Evolutionary conservation across 2,888 invertebrate species (phyloP).

Genomic region (Cryptocephalus moraei): DNA sequence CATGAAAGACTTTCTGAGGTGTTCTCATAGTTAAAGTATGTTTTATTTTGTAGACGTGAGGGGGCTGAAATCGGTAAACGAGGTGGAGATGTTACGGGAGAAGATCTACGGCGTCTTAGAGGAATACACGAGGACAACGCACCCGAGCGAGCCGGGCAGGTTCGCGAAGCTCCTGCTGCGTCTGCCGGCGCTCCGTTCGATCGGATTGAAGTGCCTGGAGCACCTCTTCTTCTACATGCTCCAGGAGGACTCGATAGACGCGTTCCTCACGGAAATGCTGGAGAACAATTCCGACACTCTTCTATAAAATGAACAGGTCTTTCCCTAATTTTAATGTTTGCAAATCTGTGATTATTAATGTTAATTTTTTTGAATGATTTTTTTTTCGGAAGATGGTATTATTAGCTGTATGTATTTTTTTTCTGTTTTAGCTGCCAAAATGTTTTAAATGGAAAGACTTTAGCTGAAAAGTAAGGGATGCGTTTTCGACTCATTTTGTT

Average conservation of each 20-base stretch:
- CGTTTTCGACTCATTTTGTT: slow-evolving; percentile 3
- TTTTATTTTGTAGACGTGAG: slow-evolving; percentile 48
- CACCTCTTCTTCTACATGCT: slow-evolving; percentile 91
- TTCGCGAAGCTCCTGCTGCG: slow-evolving; percentile 90
- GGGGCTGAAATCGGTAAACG: slow-evolving; percentile 70
- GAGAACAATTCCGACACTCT: slow-evolving; percentile 41
- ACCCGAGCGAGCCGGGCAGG: slow-evolving; percentile 85
- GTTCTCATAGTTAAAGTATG: not conserved
- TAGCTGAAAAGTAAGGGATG: not conserved
- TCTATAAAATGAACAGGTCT: slow-evolving; percentile 1
- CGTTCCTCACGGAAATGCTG: slow-evolving; percentile 73
- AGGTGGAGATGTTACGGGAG: slow-evolving; percentile 81
- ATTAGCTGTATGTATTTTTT: slow-evolving; percentile 8
- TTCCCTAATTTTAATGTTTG: slow-evolving; percentile 11
- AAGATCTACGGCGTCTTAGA: slow-evolving; percentile 93
- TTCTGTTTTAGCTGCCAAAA: slow-evolving; percentile 1
- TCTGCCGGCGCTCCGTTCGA: slow-evolving; percentile 80
- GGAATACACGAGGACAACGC: slow-evolving; percentile 82
- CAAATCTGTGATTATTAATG: slow-evolving; percentile 15
- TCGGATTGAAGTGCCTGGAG: slow-evolving; percentile 89
- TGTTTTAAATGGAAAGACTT: slow-evolving; percentile 2
- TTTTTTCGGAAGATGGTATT: slow-evolving; percentile 13
- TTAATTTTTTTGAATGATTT: slow-evolving; percentile 4
- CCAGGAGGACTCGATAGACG: slow-evolving; percentile 76
- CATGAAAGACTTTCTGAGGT: too few species aligned